These are phyloP conservation scores for Sebastes flavidus DNA, from an alignment of 2,797 vertebrate species.

Conservation along the genomic window DNA sequence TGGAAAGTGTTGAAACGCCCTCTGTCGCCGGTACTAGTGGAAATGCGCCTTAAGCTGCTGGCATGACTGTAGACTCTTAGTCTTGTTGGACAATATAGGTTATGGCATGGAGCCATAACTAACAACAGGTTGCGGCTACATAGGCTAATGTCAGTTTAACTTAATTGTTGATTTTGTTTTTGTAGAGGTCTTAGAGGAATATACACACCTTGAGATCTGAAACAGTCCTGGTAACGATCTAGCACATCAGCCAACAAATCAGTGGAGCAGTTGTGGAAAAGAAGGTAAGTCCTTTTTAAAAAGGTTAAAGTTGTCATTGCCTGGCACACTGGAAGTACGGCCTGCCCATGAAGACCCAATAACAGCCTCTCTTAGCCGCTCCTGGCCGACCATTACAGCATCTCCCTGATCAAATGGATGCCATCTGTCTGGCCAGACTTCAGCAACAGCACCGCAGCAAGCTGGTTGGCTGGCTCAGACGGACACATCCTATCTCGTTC, in stretches of 20 bases:
- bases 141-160: background rate
- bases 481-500: constrained; percentile 33
- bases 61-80: too few relatives aligned
- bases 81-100: background rate
- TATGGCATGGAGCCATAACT: background rate
- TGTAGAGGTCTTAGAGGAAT: background rate
- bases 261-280: constrained; percentile 21
- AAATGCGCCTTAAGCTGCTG: too few relatives aligned
- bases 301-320: constrained; percentile 66
- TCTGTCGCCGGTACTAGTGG: too few relatives aligned
- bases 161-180: background rate
- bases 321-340: constrained; percentile 41
- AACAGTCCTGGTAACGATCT: background rate
- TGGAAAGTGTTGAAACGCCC: too few relatives aligned
- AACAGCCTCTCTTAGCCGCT: constrained; percentile 66
- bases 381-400: constrained; percentile 64
- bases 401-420: constrained; percentile 74
- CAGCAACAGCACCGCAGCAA: constrained; percentile 42
- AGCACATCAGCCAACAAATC: constrained; percentile 18
- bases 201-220: background rate
- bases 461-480: constrained; percentile 44
- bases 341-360: constrained; percentile 59
- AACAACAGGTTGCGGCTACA: background rate
- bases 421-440: constrained; percentile 74
- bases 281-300: constrained; percentile 49